Evolutionary conservation across 2,113 vertebrate genomes (phyloP), one percentile per base, ranked within the genome.

Genomic region (Microcebus murinus): DNA sequence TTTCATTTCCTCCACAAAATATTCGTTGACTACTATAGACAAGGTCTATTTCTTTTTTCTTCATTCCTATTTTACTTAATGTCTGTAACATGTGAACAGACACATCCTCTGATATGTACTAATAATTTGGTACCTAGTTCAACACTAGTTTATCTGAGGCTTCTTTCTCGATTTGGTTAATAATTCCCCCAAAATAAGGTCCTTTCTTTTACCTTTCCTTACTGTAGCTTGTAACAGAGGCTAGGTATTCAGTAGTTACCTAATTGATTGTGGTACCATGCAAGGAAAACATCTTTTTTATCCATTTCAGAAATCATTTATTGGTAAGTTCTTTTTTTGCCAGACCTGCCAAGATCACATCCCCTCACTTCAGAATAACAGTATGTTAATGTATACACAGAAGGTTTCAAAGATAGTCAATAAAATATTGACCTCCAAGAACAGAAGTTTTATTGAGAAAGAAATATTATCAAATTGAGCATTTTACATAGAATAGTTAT

Each of bases 201-300:
- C 48, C 63, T 55, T 29, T 79, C 21, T 85, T 83, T 92, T 77
- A 68, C 61, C 36, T 87, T 89, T 84, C 23, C 80, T 71, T 45
- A 71, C 36, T 83, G 39, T 55, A 90, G 23, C 20, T 88, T 92
- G 50, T 80, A 85, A 85, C 17, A 79, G 63, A 90, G 45, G 2
- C 63, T 93, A 89, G 61, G 76, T 23, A 84, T 70, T 81, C 36
- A 89, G 0, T 61, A 89, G n/a, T 84, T 93, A 93, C 29, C n/a
- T 55, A 61, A 52, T 63, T 86, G 18, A 68, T 21, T 73, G 3
- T 87, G 82, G 34, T 89, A 45, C 11, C 17, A n/a, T 92, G 21
- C 50, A 93, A 50, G n/a, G 52, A 84, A 90, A 61, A 90, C 45
- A 63, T 93, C 52, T 93, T 93, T 88, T 70, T 68, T 50, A 79